Conservation (phyloP, 2,113 vertebrate species). For the Tupaia chinensis region DNA sequence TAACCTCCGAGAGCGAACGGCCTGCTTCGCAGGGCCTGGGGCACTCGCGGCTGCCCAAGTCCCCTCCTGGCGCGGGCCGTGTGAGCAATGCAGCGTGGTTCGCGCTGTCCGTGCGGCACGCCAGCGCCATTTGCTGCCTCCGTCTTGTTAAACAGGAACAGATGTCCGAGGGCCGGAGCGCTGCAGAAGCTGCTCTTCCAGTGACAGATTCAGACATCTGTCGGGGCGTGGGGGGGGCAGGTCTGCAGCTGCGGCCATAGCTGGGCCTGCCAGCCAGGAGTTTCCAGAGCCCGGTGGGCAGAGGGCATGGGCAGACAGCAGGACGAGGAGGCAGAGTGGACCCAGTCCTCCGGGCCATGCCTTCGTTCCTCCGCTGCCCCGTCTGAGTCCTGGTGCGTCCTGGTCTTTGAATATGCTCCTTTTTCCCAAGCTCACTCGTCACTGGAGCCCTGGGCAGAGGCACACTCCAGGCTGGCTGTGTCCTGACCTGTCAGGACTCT, state of each 20-base stretch:
- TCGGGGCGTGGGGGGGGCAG: slow-evolving; percentile 79
- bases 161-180: slow-evolving; percentile 85
- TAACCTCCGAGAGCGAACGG: slow-evolving; percentile 70
- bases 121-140: slow-evolving; percentile 84
- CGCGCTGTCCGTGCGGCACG: slow-evolving; percentile 75
- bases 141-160: slow-evolving; percentile 89
- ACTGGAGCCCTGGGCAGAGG: not conserved
- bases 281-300: not conserved
- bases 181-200: slow-evolving; percentile 86
- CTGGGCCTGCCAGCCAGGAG: slow-evolving; percentile 85
- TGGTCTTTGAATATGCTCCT: not conserved
- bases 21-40: slow-evolving; percentile 84
- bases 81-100: not conserved
- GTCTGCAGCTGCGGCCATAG: slow-evolving; percentile 78
- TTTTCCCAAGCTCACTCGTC: not conserved
- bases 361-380: not conserved
- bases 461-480: not conserved
- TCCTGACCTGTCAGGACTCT: not conserved
- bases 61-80: slow-evolving; percentile 81
- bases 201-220: slow-evolving; percentile 90
- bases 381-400: not conserved
- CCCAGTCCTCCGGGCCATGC: not conserved
- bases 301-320: not conserved
- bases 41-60: slow-evolving; percentile 81
- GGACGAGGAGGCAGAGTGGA: rapidly evolving